Evolutionary conservation across 2,113 vertebrate genomes (phyloP).

Genomic region (Gasterosteus nipponicus): DNA sequence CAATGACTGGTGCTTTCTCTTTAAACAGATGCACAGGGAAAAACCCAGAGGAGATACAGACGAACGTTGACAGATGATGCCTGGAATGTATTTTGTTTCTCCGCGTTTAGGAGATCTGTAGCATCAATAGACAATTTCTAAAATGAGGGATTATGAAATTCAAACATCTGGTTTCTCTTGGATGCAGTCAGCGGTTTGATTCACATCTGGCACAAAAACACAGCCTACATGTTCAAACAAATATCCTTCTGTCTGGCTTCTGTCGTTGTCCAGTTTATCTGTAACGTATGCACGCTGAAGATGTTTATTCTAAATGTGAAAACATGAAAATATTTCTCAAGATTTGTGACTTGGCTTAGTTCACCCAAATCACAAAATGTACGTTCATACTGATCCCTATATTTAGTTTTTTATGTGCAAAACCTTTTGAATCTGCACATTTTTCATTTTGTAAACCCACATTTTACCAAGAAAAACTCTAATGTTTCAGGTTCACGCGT

Average conservation of each 20-base stretch:
- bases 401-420: neutral
- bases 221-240: neutral
- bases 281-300: neutral
- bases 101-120: conserved; percentile 13
- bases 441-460: neutral
- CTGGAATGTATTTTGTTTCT: neutral
- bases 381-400: neutral
- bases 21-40: neutral
- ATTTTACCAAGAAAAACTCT: neutral
- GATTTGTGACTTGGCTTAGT: too few species aligned
- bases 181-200: conserved; percentile 17
- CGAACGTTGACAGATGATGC: neutral
- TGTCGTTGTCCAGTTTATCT: neutral
- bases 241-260: conserved; percentile 7
- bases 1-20: neutral
- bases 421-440: neutral
- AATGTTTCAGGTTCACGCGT: neutral
- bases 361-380: neutral
- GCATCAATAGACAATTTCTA: conserved; percentile 36
- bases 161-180: conserved; percentile 53
- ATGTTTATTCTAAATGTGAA: neutral
- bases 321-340: too few species aligned
- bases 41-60: too few species aligned
- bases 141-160: conserved; percentile 45
- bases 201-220: neutral